Base-by-base conservation (phyloP, 2,888 invertebrate genomes). In the Mantis religiosa region DNA sequence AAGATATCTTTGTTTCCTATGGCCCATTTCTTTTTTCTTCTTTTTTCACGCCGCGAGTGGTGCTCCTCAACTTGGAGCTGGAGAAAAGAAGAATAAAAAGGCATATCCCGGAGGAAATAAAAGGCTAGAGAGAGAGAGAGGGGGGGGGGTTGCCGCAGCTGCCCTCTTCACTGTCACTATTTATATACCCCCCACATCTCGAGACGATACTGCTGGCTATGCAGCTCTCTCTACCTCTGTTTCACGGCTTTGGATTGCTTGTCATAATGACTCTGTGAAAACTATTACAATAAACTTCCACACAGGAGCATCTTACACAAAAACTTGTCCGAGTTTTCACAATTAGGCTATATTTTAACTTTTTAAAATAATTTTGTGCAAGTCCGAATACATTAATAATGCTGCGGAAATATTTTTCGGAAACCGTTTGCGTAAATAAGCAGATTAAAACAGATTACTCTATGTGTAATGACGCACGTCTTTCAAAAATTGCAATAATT, bases 151-250 rank as follows among this genome's bases (percentile, higher is more conserved):
- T 6, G 27, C 8, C 88, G 82, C 85, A 87, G 30, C 89, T 83
- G 87, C 87, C 84, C 85, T 85, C 82, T 82, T 83, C 88, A 41
- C 84, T 20, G 84, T 85, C 88, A 20, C 88, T 81, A 34, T n/a
- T 86, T n/a, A 25, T 71, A 81, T 28, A 84, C 14, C 82, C 28
- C 20, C 82, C 12, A 28, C 81, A 28, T 14, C 85, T 27, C 81
- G 88, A 89, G 89, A 89, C 83, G 71, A 84, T 87, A 71, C 54
- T 71, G 15, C 54, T 71, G 20, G 54, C 14, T 20, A 71, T 20
- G 54, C 20, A 71, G 4, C 20, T 71, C 15, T 41, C 2, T 8
- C 3, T 30, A 71, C 3, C 20, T 71, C 54, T 71, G 25, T 71
- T 71, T 71, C 20, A 71, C 54, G 3, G 54, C 1, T 71, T 20